Evolutionary conservation across 2,888 invertebrate genomes (phyloP), one percentile per base, ranked within the genome.

Genomic region (Xanthorhoe designata): DNA sequence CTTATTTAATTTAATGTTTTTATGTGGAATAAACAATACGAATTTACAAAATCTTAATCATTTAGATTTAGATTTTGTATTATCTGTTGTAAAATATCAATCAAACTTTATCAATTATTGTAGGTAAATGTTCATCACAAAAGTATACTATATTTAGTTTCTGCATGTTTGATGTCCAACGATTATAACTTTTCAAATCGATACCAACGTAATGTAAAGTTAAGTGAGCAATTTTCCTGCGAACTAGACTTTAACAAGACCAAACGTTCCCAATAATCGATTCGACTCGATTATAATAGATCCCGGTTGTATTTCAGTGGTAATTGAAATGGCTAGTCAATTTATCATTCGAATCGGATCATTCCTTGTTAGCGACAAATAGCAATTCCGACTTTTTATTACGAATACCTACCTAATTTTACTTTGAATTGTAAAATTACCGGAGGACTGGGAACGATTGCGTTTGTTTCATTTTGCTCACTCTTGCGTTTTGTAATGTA

Each of bases 161-260:
- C 17, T 17, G 15, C 47, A 47, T 17, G 17, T 47, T 17, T 17
- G 18, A 54, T 10, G 18, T 7, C 18, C 50, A 38, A 51, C 55
- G 50, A 50, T 62, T 55, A 53, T 64, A 64, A 45, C 42, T 58
- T 60, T 51, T 45, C 35, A 61, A 61, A 62, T 55, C 55, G 17
- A 50, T 55, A 55, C 64, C 69, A 70, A 70, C 65, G 70, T 78
- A 72, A 79, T 80, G 78, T 73, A 75, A 80, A 79, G 81, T 82
- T 80, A 80, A 85, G 73, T 76, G 78, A 72, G 73, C 81, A 82
- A 83, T 86, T 86, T 82, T 73, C 82, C 80, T 82, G 83, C 81
- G 78, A 81, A 80, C 80, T 76, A 76, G 75, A 75, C 72, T 76
- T 73, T 82, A 78, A 80, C 76, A 75, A 76, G 71, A 69, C 75